phyloP scores from a whole-genome alignment of 2,888 invertebrate species.

The Nebria brevicollis region DNA sequence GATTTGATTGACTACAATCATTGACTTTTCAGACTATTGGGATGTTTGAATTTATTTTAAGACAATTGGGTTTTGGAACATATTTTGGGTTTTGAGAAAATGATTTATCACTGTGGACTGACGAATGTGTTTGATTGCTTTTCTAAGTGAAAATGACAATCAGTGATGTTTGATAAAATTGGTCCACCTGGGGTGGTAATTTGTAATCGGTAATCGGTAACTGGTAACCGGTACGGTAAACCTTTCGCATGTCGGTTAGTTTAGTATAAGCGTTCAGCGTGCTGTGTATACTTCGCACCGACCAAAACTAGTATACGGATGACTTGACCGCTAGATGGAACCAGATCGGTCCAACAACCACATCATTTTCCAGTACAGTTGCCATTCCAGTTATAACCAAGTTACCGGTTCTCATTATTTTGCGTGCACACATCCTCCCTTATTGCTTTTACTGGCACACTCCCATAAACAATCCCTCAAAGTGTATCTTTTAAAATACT shows the following conservation, averaged over 20 bases:
- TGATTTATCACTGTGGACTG: no score
- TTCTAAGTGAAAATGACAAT: neutral
- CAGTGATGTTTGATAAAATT: neutral
- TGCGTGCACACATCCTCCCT: neutral
- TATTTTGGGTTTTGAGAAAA: no score
- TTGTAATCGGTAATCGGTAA: neutral
- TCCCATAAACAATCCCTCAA: neutral
- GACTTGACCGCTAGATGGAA: slow-evolving; percentile 45
- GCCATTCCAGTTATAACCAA: neutral
- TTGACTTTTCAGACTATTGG: no score
- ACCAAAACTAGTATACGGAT: slow-evolving; percentile 21
- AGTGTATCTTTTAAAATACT: neutral
- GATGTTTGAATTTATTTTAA: no score
- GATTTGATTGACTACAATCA: no score
- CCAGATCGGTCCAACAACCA: slow-evolving; percentile 14
- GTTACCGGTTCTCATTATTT: neutral
- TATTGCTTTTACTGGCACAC: neutral
- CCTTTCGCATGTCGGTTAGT: neutral
- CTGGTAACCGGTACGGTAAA: neutral
- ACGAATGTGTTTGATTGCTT: no score
- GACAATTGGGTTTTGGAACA: no score
- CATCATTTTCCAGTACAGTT: slow-evolving; percentile 19
- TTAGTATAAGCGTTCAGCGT: neutral
- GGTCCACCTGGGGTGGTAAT: neutral
- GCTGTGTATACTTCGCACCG: neutral